Evolutionary conservation across 2,888 invertebrate genomes (phyloP).

Genomic region (Habrosyne pyritoides): DNA sequence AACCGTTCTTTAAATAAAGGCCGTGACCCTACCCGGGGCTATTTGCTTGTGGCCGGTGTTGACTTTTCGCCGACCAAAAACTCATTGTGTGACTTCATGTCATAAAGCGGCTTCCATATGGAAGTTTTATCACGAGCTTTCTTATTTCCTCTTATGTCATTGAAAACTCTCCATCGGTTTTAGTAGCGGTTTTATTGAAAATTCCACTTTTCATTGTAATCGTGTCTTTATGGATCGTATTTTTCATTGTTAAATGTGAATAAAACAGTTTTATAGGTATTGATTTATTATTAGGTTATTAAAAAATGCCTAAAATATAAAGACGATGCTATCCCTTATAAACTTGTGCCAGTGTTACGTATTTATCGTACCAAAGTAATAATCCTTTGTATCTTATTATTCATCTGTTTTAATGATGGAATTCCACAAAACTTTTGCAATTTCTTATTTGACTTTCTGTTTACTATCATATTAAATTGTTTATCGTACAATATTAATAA

Average conservation of each 20-base stretch:
- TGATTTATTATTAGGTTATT: too few species aligned
- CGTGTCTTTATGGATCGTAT: neutral
- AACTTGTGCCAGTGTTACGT: conserved; percentile 10
- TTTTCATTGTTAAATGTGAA: neutral
- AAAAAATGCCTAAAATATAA: neutral
- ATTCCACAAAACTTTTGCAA: conserved; percentile 28
- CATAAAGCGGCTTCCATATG: conserved; percentile 61
- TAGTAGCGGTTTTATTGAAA: conserved; percentile 48
- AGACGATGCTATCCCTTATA: neutral
- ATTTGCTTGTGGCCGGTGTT: conserved; percentile 70
- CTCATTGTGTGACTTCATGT: conserved; percentile 75
- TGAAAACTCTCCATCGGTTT: conserved; percentile 55
- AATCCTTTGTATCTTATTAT: conserved; percentile 6
- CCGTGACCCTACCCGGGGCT: conserved; percentile 74
- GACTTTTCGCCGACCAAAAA: conserved; percentile 70
- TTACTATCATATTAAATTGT: conserved; percentile 21
- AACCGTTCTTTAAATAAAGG: conserved; percentile 64
- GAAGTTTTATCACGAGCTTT: conserved; percentile 57
- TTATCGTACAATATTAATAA: neutral
- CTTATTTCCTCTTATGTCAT: conserved; percentile 64
- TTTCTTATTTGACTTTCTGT: conserved; percentile 19
- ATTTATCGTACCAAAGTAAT: conserved; percentile 24
- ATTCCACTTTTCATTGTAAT: conserved; percentile 39
- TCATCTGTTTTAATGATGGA: conserved; percentile 20
- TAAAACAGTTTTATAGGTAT: neutral